Evolutionary conservation across 1,140 invertebrate species (phyloP), one percentile per base, ranked within the genome.

Genomic region (Pogonomyrmex barbatus): DNA sequence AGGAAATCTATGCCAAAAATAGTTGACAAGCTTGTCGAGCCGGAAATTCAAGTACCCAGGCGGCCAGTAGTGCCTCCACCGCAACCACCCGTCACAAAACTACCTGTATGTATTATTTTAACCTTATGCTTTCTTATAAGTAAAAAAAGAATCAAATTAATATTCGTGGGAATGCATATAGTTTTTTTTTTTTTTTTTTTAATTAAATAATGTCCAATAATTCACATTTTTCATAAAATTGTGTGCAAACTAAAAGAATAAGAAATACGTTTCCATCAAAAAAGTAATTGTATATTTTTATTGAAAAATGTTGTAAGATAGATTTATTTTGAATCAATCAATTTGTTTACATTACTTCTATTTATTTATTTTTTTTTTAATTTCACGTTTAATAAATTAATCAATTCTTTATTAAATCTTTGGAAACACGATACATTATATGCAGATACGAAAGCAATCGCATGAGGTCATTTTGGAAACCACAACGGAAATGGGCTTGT

Each of bases 371-470:
- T 62, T 12, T 36, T 0, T 62, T 62, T 62, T 14, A 58, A 47
- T 50, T 9, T 0, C 39, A n/a, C 14, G 24, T 81, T 24, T 60
- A 77, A 76, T 17, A 33, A 67, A 0, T 24, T 63, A 45, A 45
- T 62, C 0, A 12, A 10, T 36, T 2, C 1, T n/a, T 50, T 78
- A 30, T 0, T 5, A 9, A 30, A 14, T 6, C 8, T 36, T n/a
- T 63, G 33, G n/a, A 52, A 52, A 65, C 8, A 2, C 42, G 14
- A 67, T 45, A 70, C 50, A 65, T 52, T 90, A 86, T 12, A 60
- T 17, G 36, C 60, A 93, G 95, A 89, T 95, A 58, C 96, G 97
- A 88, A 97, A 97, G 89, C 96, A 96, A 78, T 97, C 97, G 0
- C 96, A 97, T 89, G 97, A 97, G 89, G 96, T 97, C 24, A 92